Conservation (phyloP, 1,140 invertebrate species). For the Drosophila sechellia region DNA sequence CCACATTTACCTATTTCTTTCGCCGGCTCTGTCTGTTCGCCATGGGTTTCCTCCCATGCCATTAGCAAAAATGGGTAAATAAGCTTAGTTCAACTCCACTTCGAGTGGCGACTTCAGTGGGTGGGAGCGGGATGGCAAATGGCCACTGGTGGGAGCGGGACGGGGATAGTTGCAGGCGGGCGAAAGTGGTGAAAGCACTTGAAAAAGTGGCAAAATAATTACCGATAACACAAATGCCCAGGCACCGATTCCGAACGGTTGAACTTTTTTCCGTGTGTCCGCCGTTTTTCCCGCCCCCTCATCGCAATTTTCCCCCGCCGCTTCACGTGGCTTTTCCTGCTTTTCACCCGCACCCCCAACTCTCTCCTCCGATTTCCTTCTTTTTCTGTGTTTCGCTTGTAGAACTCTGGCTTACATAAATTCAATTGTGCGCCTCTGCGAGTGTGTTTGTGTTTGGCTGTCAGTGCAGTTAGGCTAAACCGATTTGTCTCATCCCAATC, state of each 20-base stretch:
- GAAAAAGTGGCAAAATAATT: slow-evolving; percentile 76
- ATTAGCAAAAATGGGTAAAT: slow-evolving; percentile 41
- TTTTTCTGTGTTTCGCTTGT: slow-evolving; percentile 14
- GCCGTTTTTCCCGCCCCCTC: neutral
- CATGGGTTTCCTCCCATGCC: slow-evolving; percentile 17
- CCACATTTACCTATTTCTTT: neutral
- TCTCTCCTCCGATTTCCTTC: neutral
- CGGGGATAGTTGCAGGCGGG: neutral
- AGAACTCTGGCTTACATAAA: slow-evolving; percentile 57
- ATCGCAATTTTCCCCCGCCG: neutral
- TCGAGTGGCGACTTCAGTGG: neutral
- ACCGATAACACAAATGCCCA: slow-evolving; percentile 50
- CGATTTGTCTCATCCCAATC: slow-evolving; percentile 59
- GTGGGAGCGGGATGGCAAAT: neutral
- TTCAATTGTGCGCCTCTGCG: slow-evolving; percentile 59
- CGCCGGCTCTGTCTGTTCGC: slow-evolving; percentile 5
- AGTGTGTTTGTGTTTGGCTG: slow-evolving; percentile 43
- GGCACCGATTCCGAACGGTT: slow-evolving; percentile 30
- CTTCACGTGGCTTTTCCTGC: slow-evolving; percentile 8
- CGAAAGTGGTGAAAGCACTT: slow-evolving; percentile 49
- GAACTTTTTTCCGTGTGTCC: slow-evolving; percentile 18
- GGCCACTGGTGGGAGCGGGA: neutral
- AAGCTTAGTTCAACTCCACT: slow-evolving; percentile 30
- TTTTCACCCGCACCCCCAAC: neutral
- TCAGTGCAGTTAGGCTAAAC: slow-evolving; percentile 63